These are phyloP conservation scores for Musca vetustissima DNA, from an alignment of 1,140 invertebrate species.

Conservation along the genomic window DNA sequence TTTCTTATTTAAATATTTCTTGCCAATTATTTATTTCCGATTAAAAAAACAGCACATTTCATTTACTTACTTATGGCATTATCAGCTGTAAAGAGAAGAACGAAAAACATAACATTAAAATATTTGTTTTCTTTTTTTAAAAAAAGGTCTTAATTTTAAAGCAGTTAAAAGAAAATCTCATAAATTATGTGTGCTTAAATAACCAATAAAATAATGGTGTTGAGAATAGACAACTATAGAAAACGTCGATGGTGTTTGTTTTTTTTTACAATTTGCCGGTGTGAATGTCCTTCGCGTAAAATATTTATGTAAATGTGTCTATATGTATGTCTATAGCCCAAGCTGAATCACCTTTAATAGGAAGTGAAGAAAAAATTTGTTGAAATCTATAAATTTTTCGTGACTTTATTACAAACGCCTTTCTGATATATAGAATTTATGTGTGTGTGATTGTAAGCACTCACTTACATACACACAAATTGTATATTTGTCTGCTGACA, in stretches of 20 bases:
- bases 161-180: background rate
- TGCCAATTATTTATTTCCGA: conserved; percentile 45
- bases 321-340: too few species aligned
- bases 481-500: background rate
- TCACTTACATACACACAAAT: too few species aligned
- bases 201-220: conserved; percentile 8
- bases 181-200: background rate
- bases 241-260: background rate
- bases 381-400: conserved; percentile 27
- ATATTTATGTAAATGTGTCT: too few species aligned
- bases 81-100: conserved; percentile 45
- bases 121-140: background rate
- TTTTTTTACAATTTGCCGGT: too few species aligned
- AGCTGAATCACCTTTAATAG: too few species aligned
- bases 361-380: background rate
- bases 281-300: too few species aligned
- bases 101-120: conserved; percentile 15
- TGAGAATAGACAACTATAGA: background rate
- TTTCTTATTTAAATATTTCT: conserved; percentile 30
- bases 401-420: conserved; percentile 14
- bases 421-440: too few species aligned
- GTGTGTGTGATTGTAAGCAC: too few species aligned
- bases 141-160: background rate
- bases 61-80: conserved; percentile 53
- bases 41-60: background rate